These are phyloP conservation scores for Gallinago solitaria DNA, from an alignment of 2,797 vertebrate species.

Conservation along the genomic window DNA sequence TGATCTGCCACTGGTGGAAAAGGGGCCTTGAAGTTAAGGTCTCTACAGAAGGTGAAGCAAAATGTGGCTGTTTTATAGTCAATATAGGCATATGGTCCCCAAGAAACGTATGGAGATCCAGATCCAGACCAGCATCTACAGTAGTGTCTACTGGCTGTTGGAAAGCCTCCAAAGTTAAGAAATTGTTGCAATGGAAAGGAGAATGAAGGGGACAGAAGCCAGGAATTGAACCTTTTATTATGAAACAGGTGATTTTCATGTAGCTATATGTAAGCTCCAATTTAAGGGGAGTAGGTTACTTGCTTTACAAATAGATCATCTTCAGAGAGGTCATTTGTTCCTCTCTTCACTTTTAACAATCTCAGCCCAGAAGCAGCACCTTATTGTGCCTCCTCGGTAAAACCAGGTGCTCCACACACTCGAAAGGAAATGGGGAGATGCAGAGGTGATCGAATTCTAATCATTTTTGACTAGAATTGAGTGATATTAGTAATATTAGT, in stretches of 20 bases:
- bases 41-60: background rate
- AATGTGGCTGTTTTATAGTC: background rate
- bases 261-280: background rate
- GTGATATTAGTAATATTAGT: too few relatives aligned
- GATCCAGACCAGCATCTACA: background rate
- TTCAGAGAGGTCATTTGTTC: background rate
- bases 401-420: background rate
- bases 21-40: background rate
- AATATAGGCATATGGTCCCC: background rate
- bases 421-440: background rate
- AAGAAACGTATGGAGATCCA: background rate
- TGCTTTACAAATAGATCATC: background rate
- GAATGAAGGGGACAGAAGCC: background rate
- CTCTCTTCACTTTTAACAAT: background rate
- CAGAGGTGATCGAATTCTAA: background rate
- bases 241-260: background rate
- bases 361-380: background rate
- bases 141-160: background rate
- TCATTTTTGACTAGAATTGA: too few relatives aligned
- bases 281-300: background rate
- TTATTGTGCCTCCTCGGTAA: background rate
- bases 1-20: background rate
- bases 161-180: background rate
- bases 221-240: background rate
- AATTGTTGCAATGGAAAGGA: background rate